Evolutionary conservation across 2,888 invertebrate genomes (phyloP), one percentile per base, ranked within the genome.

Genomic region (Hydropsyche betteni): DNA sequence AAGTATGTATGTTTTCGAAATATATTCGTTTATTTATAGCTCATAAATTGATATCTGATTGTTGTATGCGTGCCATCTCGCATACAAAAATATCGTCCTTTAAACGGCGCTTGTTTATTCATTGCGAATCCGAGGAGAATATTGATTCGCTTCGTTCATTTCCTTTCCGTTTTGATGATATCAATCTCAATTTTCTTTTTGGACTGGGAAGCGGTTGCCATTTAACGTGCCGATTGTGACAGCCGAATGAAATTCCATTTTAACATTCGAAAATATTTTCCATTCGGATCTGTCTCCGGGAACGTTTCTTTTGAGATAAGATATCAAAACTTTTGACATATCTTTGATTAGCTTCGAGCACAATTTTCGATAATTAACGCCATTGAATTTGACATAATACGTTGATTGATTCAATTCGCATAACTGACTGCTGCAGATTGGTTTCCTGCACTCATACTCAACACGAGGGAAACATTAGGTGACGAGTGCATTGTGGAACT

Each of bases 381-480:
- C 53, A 53, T 53, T 53, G 14, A 12, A 4, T 16, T 53, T 14
- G 14, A 14, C 14, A 53, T 12, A 53, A 53, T 8, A 51, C 3
- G 12, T 5, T 53, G 12, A 53, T 53, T 53, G 8, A 61, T 61
- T 61, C 8, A 36, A 12, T 36, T 12, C 34, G 64, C 12, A 34
- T 24, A 34, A 36, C 14, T 64, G 24, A 24, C 10, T 64, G 36
- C 36, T 34, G 50, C 55, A 70, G 70, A 75, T 71, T 72, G 72
- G 53, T 53, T 75, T 64, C 72, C 72, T 51, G 71, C 36, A 44
- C 33, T 72, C n/a, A 14, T 55, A 52, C 38, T 64, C 58, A 68
- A 24, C 24, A 24, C 2, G 24, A 72, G 71, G 55, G 75, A 75
- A 72, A 72, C 72, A 75, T 75, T 75, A 75, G 75, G 72, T 72